Evolutionary conservation across 1,140 invertebrate genomes (phyloP).

Genomic region (Drosophila micromelanica): DNA sequence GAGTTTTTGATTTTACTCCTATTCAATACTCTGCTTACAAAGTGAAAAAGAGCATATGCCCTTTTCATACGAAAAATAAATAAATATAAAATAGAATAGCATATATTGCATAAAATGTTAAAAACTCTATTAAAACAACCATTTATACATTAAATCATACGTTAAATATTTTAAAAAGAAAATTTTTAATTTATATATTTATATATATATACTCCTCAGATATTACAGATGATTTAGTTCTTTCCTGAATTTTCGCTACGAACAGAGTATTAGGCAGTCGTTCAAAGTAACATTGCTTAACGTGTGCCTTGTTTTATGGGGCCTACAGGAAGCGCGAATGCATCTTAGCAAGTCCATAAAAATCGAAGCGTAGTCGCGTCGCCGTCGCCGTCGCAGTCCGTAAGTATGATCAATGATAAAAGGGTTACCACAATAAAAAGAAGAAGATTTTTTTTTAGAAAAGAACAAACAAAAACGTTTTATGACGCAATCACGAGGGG

Average conservation of each 20-base stretch:
- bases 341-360: constrained; percentile 77
- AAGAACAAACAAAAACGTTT: constrained; percentile 26
- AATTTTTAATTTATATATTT: too few relatives aligned
- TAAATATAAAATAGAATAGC: too few relatives aligned
- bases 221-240: too few relatives aligned
- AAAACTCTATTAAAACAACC: too few relatives aligned
- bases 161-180: too few relatives aligned
- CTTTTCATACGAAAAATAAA: too few relatives aligned
- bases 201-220: too few relatives aligned
- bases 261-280: neutral
- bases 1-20: constrained; percentile 9
- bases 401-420: constrained; percentile 79
- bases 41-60: neutral
- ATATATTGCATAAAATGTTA: too few relatives aligned
- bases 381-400: constrained; percentile 6
- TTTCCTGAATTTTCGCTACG: too few relatives aligned
- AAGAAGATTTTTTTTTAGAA: constrained; percentile 43
- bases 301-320: constrained; percentile 15
- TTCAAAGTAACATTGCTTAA: too few relatives aligned
- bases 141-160: too few relatives aligned
- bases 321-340: constrained; percentile 45
- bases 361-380: constrained; percentile 33
- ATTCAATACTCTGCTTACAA: neutral
- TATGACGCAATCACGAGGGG: constrained; percentile 37
- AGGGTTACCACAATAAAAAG: constrained; percentile 44